Evolutionary conservation across 1,140 invertebrate species (phyloP).

Genomic region (Vanessa tameamea): DNA sequence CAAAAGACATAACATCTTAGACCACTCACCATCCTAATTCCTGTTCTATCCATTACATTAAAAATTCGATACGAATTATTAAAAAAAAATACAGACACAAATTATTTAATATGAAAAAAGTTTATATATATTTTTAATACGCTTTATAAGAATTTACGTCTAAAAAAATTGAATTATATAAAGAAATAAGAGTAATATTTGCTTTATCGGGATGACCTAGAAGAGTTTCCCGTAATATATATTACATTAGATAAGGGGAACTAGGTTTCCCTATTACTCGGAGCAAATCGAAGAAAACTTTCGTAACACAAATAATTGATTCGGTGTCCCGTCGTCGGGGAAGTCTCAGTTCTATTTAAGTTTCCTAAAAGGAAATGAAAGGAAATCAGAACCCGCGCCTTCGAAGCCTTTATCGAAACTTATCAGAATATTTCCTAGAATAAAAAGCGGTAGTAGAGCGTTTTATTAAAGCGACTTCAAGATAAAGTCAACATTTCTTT

Average conservation of each 20-base stretch:
- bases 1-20: too few species aligned
- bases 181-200: not conserved
- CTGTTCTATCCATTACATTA: too few species aligned
- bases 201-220: not conserved
- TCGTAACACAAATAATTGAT: conserved; percentile 79
- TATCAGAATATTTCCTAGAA: conserved; percentile 73
- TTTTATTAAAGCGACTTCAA: conserved; percentile 68
- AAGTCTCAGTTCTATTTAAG: conserved; percentile 80
- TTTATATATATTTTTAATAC: too few species aligned
- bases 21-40: too few species aligned
- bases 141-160: not conserved
- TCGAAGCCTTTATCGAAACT: conserved; percentile 76
- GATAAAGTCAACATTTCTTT: conserved; percentile 56
- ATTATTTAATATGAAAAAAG: too few species aligned
- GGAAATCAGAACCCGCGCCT: conserved; percentile 76
- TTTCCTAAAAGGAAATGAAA: conserved; percentile 80
- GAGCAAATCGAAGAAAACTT: conserved; percentile 70
- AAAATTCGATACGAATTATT: too few species aligned
- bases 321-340: conserved; percentile 73
- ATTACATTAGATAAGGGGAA: conserved; percentile 46
- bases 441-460: conserved; percentile 54
- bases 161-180: not conserved
- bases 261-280: conserved; percentile 57
- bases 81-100: too few species aligned
- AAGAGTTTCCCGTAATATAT: conserved; percentile 26